phyloP scores from a whole-genome alignment of 2,797 vertebrate genomes.

The Gambusia yucatana region DNA sequence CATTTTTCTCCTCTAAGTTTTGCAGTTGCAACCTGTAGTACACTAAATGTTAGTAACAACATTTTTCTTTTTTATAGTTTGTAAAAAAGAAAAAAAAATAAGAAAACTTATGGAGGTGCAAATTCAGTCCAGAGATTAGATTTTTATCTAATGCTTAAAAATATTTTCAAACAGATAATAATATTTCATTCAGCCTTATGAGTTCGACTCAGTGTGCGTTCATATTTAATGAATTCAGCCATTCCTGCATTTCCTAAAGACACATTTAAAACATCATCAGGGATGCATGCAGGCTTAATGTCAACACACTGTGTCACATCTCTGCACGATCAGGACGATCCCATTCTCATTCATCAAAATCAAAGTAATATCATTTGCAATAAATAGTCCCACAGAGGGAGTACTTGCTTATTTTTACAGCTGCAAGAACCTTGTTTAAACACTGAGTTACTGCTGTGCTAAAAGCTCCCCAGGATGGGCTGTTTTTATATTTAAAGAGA shows the following conservation, averaged over 20 bases:
- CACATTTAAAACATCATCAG: background rate
- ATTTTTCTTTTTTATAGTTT: too few relatives aligned
- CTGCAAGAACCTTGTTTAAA: slow-evolving; percentile 50
- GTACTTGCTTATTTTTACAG: slow-evolving; percentile 65
- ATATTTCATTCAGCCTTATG: too few relatives aligned
- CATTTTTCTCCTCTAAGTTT: background rate
- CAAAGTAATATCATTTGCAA: slow-evolving; percentile 36
- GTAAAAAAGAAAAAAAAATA: background rate
- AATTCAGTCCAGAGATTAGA: background rate
- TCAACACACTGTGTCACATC: slow-evolving; percentile 19
- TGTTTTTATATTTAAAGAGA: slow-evolving; percentile 11
- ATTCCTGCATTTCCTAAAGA: background rate
- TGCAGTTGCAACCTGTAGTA: background rate
- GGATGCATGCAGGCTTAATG: slow-evolving; percentile 4
- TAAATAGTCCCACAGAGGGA: slow-evolving; percentile 44
- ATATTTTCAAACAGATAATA: too few relatives aligned
- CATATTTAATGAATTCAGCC: background rate
- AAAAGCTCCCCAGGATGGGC: slow-evolving; percentile 25
- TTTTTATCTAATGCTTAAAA: background rate
- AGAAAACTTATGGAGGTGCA: background rate
- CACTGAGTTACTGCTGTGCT: slow-evolving; percentile 40
- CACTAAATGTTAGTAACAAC: background rate
- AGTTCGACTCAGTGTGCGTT: background rate
- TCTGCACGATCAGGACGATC: slow-evolving; percentile 18
- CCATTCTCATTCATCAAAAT: slow-evolving; percentile 28